Evolutionary conservation across 2,113 vertebrate species (phyloP).

Genomic region (Hydropotes inermis): DNA sequence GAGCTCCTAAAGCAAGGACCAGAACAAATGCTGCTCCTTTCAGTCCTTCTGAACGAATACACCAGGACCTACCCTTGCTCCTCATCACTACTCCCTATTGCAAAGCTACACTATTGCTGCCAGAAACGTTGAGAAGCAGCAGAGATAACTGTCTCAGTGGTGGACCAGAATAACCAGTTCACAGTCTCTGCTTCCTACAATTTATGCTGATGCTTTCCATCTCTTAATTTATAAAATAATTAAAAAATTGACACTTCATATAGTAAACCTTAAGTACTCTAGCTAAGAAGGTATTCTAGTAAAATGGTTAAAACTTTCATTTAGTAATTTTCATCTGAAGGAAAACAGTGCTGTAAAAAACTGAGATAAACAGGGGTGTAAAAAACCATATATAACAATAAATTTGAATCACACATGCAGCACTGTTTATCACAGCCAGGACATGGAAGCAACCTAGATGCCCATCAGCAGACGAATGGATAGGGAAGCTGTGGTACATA

Average conservation of each 20-base stretch:
- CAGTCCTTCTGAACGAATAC: background rate
- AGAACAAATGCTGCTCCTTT: background rate
- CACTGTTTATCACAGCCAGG: too few species aligned
- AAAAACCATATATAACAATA: constrained; percentile 1
- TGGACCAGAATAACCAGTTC: background rate
- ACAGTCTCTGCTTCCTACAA: background rate
- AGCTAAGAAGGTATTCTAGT: background rate
- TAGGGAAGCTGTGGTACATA: too few species aligned
- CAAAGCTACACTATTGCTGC: background rate
- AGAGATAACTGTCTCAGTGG: background rate
- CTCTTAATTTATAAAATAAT: background rate
- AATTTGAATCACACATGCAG: constrained; percentile 8
- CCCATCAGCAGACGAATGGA: too few species aligned
- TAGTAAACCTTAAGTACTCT: background rate
- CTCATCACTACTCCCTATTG: background rate
- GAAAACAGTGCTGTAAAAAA: background rate
- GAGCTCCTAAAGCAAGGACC: background rate
- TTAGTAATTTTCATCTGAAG: background rate
- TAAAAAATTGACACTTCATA: background rate
- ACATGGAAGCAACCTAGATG: too few species aligned
- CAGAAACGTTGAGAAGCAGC: background rate
- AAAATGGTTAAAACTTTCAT: background rate
- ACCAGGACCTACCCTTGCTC: background rate
- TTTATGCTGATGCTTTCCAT: background rate
- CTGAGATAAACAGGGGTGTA: background rate